Evolutionary conservation across 1,140 invertebrate species (phyloP), one percentile per base, ranked within the genome.

Genomic region (Apis cerana): DNA sequence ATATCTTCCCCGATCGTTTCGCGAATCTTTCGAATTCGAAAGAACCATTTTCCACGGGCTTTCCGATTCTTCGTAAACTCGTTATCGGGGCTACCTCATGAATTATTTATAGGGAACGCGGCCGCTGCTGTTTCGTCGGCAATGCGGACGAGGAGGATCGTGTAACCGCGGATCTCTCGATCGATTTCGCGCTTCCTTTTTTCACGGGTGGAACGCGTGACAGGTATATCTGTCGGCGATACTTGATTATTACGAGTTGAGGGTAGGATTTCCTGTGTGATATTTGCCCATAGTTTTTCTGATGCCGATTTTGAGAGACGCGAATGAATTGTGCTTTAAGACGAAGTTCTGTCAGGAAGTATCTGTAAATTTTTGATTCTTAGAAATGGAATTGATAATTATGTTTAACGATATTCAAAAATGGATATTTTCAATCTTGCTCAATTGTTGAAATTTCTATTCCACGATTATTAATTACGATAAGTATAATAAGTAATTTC

Each of bases 51-150:
- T 82, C 71, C 71, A 48, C 65, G 50, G 65, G 64, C 43, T 81
- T 75, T 82, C 71, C 70, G 76, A 79, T 79, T 78, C 61, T 80
- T 64, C 79, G 79, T 64, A 81, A 82, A 84, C 79, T 81, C 78
- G 78, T 84, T 84, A 84, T 68, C 70, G 58, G 9, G 62, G 59
- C 71, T 75, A n/a, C 52, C 65, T 75, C 78, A 75, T 84, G 83
- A 84, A 84, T 84, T 84, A 84, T 84, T 84, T 84, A 84, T 74
- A 27, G 65, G 58, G 65, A 7, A 43, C 33, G 69, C 23, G 33
- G 27, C 17, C 15, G n/a, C 48, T 9, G 71, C 21, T 64, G 68
- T 59, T 75, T 33, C 52, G 23, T 27, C 61, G 58, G 33, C 77
- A 52, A 61, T 68, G 67, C 48, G 58, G 70, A 50, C 56, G 56